Base-by-base conservation (phyloP, 1,140 invertebrate genomes). In the Tenebrio molitor region DNA sequence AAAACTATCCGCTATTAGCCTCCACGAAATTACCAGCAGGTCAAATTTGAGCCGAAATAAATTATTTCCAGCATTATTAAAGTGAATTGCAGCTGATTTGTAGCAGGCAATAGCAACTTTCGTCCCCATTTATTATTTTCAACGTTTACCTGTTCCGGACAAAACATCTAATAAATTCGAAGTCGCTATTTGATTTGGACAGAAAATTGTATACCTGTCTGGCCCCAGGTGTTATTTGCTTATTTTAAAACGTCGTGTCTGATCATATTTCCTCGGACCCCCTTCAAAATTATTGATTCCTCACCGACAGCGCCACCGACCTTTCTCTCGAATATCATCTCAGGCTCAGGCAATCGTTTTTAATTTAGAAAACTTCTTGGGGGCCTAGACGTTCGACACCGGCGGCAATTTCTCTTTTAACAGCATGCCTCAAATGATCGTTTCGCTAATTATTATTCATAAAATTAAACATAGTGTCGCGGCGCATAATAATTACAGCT, bases 161-260 rank as follows among this genome's bases (percentile, higher is more conserved):
- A 58, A 58, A 58, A 34, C 23, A 58, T 53, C 4, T 23, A 58
- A 58, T 58, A 58, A 58, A 58, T 58, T 14, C 14, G 14, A 17
- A 46, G 23, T 21, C 36, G 12, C 5, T 58, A 15, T 58, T 58
- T 58, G 50, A 58, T 58, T 58, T 58, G 15, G 23, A 25, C 50
- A 53, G 46, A 21, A 53, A 53, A 53, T 53, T 53, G 17, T 53
- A 39, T 39, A 39, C 17, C 46, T 53, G 46, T 21, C 21, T 58
- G 8, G 21, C 50, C 29, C 50, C 50, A 58, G 50, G 50, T 58
- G 50, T 58, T 58, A 58, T 58, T 58, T 58, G 29, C 21, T 58
- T 29, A 58, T 58, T 58, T n/a, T 12, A 12, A 39, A 39, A 39
- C 12, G 36, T 39, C 50, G 23, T 58, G 29, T 58, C 50, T 58